Evolutionary conservation across 2,113 vertebrate genomes (phyloP).

Genomic region (Pangasianodon gigas): DNA sequence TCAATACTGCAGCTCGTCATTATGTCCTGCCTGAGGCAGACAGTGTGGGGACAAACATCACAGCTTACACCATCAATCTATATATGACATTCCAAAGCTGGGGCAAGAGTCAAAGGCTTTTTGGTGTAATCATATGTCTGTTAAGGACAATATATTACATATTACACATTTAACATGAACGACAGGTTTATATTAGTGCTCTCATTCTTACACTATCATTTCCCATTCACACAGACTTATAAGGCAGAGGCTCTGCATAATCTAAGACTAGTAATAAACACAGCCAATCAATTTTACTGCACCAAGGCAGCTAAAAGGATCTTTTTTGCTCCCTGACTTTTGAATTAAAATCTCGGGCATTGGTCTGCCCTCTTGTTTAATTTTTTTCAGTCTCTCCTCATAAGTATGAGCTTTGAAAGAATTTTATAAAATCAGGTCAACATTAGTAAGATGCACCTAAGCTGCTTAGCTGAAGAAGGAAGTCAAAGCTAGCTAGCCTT

Average conservation of each 20-base stretch:
- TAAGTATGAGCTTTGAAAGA: background rate
- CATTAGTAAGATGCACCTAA: too few species aligned
- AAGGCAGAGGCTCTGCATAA: background rate
- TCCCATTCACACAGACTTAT: background rate
- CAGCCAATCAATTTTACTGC: background rate
- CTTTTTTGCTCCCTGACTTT: too few species aligned
- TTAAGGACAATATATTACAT: background rate
- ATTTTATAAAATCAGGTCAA: background rate
- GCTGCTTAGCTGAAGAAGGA: background rate
- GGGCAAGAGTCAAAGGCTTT: background rate
- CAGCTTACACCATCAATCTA: background rate
- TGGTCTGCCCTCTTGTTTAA: background rate
- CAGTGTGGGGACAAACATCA: background rate
- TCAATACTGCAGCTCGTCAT: constrained; percentile 8
- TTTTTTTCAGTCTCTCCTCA: background rate
- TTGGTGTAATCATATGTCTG: background rate
- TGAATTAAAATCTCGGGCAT: background rate
- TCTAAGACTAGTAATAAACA: background rate
- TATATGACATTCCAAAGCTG: background rate
- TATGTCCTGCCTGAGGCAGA: background rate
- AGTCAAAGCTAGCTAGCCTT: too few species aligned
- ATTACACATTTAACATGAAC: background rate
- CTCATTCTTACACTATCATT: background rate
- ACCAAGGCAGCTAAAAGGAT: background rate
- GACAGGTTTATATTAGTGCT: background rate